These are phyloP conservation scores for Drosophila jambulina DNA, from an alignment of 1,140 invertebrate genomes.

Conservation along the genomic window DNA sequence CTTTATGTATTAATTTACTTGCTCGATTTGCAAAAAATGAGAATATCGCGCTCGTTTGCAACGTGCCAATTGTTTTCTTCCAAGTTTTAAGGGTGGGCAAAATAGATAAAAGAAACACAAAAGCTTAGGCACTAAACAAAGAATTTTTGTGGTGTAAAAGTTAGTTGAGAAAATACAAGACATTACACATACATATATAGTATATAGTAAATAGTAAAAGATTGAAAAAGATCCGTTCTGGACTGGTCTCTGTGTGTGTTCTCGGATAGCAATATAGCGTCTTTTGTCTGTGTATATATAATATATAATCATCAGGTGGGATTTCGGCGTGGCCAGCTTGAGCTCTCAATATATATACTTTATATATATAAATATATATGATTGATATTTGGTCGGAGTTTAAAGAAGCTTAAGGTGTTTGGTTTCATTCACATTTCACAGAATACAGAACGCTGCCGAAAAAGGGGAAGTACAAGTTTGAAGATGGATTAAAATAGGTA, in stretches of 20 bases:
- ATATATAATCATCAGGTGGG: constrained; percentile 72
- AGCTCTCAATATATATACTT: constrained; percentile 70
- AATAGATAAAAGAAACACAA: constrained; percentile 45
- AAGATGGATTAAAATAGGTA: constrained; percentile 15
- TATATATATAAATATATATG: constrained; percentile 29
- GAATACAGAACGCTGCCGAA: constrained; percentile 52
- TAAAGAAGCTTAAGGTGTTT: constrained; percentile 53
- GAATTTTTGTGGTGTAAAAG: constrained; percentile 55
- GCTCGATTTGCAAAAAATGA: constrained; percentile 62
- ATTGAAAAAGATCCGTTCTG: constrained; percentile 48
- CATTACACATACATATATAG: constrained; percentile 26
- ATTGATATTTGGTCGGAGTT: constrained; percentile 73
- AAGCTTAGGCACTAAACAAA: constrained; percentile 57
- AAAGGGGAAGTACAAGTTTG: constrained; percentile 8
- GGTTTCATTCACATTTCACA: constrained; percentile 50
- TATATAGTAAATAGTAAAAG: constrained; percentile 31
- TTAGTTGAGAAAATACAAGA: constrained; percentile 59
- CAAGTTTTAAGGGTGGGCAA: constrained; percentile 17
- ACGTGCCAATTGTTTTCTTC: constrained; percentile 40
- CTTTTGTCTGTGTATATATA: constrained; percentile 62
- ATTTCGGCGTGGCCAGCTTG: constrained; percentile 79
- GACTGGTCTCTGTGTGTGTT: constrained; percentile 54
- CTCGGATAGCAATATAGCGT: constrained; percentile 66
- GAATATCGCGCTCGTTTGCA: constrained; percentile 67
- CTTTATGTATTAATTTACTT: constrained; percentile 50